Base-by-base conservation (phyloP, 2,888 invertebrate species). In the Trichacis sp. region DNA sequence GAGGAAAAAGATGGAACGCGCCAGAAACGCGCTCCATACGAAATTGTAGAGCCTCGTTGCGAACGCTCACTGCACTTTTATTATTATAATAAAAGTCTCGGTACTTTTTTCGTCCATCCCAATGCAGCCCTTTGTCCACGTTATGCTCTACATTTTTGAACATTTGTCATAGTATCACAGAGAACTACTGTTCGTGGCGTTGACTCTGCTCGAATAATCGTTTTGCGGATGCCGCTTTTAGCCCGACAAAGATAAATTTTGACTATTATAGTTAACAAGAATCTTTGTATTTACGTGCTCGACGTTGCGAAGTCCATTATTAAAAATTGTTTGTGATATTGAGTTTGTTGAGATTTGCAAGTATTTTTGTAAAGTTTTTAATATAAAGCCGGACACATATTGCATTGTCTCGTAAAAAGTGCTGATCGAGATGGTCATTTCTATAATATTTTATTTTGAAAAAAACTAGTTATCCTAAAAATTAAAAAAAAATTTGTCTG, bases 71-170 rank as follows among this genome's bases (percentile, higher is more conserved):
- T 46, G 19, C 45, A 36, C 46, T 20, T 36, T 45, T 33, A 76
- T 77, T 77, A 77, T 77, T 76, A 77, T 77, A 76, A 77, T 77
- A 76, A 77, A 76, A 77, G 73, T 76, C 70, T 68, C 70, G 51
- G 59, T 55, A 65, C 71, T 68, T 76, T 72, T 69, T 76, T 69
- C 71, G 64, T 49, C 55, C 62, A 50, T 66, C 63, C 66, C 56
- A 53, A 33, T 59, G 61, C 64, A 50, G 67, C 67, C 9, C 71
- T 73, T 73, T 74, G 73, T 75, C 69, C 72, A 63, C 58, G 33
- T 46, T 54, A 36, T 46, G 36, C 36, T 12, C 53, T 46, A 20
- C 46, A 54, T 54, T 71, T 73, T 70, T 72, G 74, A 74, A 72
- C 72, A 70, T 72, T 68, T 74, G 75, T 70, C 72, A 70, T 15